Evolutionary conservation across 1,140 invertebrate species (phyloP).

Genomic region (Rhagoletis pomonella): DNA sequence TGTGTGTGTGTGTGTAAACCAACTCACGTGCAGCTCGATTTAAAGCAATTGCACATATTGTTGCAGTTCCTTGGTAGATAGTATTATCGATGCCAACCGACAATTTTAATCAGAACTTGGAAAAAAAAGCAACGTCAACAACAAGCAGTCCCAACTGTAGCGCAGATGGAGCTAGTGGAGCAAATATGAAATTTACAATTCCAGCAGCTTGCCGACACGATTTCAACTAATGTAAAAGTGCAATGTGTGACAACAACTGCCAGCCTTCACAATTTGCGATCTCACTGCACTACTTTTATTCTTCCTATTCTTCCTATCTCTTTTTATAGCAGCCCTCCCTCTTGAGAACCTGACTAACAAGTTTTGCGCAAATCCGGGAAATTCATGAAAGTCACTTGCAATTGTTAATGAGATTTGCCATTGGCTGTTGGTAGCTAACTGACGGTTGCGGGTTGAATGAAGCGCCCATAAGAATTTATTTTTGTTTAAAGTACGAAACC

Average conservation of each 20-base stretch:
- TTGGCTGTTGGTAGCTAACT: neutral
- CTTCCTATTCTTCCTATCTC: too few relatives aligned
- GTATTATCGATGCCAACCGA: constrained; percentile 22
- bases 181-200: constrained; percentile 5
- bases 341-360: neutral
- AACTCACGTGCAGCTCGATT: neutral
- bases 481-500: too few relatives aligned
- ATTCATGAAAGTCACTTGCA: constrained; percentile 17
- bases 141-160: neutral
- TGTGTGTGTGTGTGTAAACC: neutral
- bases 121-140: neutral
- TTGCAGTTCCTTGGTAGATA: neutral
- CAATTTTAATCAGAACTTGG: neutral
- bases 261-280: neutral
- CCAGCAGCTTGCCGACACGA: neutral
- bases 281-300: too few relatives aligned
- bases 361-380: neutral
- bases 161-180: neutral
- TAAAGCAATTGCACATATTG: constrained; percentile 6
- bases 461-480: too few relatives aligned
- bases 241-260: neutral
- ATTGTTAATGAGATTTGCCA: neutral
- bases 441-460: too few relatives aligned
- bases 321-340: too few relatives aligned
- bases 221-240: constrained; percentile 1